These are phyloP conservation scores for Varanus salvator DNA, from an alignment of 2,113 vertebrate genomes.

Conservation along the genomic window DNA sequence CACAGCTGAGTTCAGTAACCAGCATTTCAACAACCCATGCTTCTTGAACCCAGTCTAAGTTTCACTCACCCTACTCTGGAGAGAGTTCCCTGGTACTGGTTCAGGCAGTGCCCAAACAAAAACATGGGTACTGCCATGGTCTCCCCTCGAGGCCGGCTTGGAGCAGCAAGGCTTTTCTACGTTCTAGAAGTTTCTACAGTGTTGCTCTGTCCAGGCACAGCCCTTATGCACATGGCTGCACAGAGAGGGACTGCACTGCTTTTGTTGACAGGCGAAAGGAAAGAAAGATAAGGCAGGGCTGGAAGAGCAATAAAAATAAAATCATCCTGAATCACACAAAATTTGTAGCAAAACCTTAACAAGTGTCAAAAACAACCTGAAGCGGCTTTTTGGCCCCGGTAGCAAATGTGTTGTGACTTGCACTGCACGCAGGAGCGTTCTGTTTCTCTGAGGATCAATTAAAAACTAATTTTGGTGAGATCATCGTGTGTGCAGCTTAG, in stretches of 20 bases:
- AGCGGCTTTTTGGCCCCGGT: background rate
- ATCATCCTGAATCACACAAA: background rate
- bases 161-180: background rate
- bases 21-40: too few relatives aligned
- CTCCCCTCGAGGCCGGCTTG: too few relatives aligned
- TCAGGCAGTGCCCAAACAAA: background rate
- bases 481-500: background rate
- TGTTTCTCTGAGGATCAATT: slow-evolving; percentile 27
- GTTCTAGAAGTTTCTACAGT: too few relatives aligned
- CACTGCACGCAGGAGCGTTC: background rate
- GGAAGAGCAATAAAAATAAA: background rate
- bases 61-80: too few relatives aligned
- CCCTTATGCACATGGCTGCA: background rate
- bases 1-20: too few relatives aligned
- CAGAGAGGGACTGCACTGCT: background rate
- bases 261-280: background rate
- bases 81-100: background rate
- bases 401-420: slow-evolving; percentile 35
- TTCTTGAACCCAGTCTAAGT: too few relatives aligned
- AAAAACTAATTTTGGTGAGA: slow-evolving; percentile 27
- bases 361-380: background rate
- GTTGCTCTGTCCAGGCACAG: background rate
- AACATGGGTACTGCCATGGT: too few relatives aligned
- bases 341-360: background rate
- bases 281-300: too few relatives aligned